Evolutionary conservation across 2,888 invertebrate genomes (phyloP).

Genomic region (Pseudococcus viburni): DNA sequence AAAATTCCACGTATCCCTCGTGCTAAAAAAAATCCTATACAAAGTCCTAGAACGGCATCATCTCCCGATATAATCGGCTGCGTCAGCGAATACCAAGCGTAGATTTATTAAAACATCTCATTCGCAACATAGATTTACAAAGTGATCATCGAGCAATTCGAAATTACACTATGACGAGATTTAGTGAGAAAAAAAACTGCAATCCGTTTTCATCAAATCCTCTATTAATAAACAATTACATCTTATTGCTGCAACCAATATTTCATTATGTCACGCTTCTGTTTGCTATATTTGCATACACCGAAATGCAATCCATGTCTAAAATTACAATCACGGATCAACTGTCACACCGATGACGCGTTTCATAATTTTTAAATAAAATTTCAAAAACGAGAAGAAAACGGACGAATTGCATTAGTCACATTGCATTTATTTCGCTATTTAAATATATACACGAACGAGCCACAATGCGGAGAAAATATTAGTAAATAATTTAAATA

Average conservation of each 20-base stretch:
- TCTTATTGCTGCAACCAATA: not conserved
- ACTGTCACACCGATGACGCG: not conserved
- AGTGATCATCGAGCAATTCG: not conserved
- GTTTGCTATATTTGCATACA: not conserved
- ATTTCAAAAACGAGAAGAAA: conserved; percentile 35
- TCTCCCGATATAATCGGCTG: not conserved
- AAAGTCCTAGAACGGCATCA: not conserved
- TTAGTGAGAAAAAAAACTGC: not conserved
- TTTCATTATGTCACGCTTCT: conserved; percentile 42
- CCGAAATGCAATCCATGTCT: not conserved
- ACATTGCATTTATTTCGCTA: conserved; percentile 33
- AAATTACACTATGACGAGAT: not conserved
- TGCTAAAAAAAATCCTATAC: not conserved
- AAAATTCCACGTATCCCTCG: not conserved
- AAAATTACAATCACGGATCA: conserved; percentile 26
- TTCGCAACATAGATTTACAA: not conserved
- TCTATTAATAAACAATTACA: conserved; percentile 55
- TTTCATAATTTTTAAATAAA: conserved; percentile 22
- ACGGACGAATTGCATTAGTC: conserved; percentile 40
- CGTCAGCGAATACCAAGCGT: not conserved
- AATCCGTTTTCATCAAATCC: not conserved
- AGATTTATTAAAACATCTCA: not conserved
- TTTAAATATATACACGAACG: conserved; percentile 1
- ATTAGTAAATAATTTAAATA: conserved; percentile 34
- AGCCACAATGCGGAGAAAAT: conserved; percentile 7